These are phyloP conservation scores for Oppia nitens DNA, from an alignment of 1,140 invertebrate species.

Conservation along the genomic window DNA sequence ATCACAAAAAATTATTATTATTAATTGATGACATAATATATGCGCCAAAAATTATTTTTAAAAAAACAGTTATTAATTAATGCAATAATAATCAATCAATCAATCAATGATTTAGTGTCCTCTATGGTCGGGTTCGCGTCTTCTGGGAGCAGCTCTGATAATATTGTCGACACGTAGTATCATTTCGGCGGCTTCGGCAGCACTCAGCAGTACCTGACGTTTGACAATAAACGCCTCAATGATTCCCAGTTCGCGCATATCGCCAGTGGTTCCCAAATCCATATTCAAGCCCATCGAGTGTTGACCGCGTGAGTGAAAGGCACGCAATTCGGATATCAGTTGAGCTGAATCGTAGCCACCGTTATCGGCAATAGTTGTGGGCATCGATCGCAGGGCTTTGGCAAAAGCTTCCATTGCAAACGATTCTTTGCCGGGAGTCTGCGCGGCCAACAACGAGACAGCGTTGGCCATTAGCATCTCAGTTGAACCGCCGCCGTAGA, in stretches of 20 bases:
- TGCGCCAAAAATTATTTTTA: no score
- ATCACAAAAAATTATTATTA: no score
- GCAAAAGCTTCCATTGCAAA: constrained; percentile 94
- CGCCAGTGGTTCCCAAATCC: constrained; percentile 26
- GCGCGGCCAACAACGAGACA: constrained; percentile 58
- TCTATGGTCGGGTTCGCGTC: constrained; percentile 59
- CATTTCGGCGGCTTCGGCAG: constrained; percentile 95
- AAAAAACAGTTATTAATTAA: no score
- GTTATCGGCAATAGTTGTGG: constrained; percentile 93
- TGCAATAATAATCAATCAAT: no score
- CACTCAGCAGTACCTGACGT: constrained; percentile 79
- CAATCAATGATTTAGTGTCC: constrained; percentile 42
- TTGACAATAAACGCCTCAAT: constrained; percentile 96
- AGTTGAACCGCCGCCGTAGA: constrained; percentile 79
- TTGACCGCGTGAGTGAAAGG: constrained; percentile 63
- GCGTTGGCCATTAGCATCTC: constrained; percentile 95
- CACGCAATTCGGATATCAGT: constrained; percentile 70
- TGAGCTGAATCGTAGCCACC: constrained; percentile 95
- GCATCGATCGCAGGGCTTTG: constrained; percentile 56
- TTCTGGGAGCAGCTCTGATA: constrained; percentile 80
- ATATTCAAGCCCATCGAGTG: constrained; percentile 54
- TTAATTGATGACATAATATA: no score
- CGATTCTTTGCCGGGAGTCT: constrained; percentile 90
- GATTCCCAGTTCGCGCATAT: constrained; percentile 50
- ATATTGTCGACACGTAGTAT: constrained; percentile 96